Percentiles rank a stretch among this genome's conserved stretches.
Evolutionary conservation across 2,888 invertebrate species (phyloP).

Genomic region (Disparrhopalites patrizii): DNA sequence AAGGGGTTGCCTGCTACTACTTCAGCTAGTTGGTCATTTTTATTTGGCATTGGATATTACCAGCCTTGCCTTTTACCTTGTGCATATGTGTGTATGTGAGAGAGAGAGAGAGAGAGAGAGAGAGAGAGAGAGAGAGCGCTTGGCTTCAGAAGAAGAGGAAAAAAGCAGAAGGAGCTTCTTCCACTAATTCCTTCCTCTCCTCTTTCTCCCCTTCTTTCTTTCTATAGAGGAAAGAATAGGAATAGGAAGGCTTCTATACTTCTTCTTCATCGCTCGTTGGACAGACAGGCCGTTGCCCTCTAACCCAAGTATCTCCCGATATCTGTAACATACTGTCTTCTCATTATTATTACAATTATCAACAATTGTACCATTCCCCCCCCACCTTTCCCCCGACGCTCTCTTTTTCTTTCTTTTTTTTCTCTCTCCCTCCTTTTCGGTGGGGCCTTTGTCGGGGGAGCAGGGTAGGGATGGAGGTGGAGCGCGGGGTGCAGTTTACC

Average conservation of each 20-base stretch:
- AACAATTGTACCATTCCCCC: conserved; percentile 25
- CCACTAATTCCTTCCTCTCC: conserved; percentile 22
- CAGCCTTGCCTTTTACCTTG: conserved; percentile 26
- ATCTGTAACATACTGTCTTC: conserved; percentile 26
- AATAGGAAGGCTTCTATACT: background rate
- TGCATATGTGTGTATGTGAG: conserved; percentile 6
- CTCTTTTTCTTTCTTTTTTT: background rate
- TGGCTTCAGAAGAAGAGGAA: no score
- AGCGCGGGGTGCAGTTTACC: no score
- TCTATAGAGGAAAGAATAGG: no score
- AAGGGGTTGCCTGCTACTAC: conserved; percentile 10
- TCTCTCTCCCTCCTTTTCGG: no score
- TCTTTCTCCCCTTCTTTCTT: background rate
- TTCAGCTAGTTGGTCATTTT: conserved; percentile 31
- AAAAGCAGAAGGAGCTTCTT: conserved; percentile 16
- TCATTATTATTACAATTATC: conserved; percentile 28
- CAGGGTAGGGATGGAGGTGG: no score
- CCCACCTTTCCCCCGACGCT: background rate
- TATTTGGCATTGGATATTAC: conserved; percentile 16
- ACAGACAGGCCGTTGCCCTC: conserved; percentile 35
- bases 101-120: no score
- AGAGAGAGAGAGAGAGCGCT: no score
- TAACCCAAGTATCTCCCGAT: conserved; percentile 29
- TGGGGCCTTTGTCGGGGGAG: no score
- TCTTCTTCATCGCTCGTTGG: conserved; percentile 24